Base-by-base conservation (phyloP, 2,113 vertebrate species). In the Aphyosemion australe region DNA sequence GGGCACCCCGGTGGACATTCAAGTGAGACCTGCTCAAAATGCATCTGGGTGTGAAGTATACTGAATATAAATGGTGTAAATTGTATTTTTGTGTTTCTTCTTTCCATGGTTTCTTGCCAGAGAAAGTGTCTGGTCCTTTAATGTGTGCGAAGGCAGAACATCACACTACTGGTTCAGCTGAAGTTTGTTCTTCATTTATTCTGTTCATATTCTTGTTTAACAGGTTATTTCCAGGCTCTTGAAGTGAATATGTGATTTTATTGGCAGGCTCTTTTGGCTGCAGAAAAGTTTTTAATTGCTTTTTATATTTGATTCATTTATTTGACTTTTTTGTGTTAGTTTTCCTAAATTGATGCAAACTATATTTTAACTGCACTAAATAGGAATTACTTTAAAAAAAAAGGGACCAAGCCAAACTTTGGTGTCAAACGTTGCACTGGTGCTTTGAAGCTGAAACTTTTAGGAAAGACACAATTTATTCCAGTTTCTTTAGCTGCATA, bases 1-100 rank as follows among this genome's bases (percentile, higher is more conserved):
- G 51, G 66, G 69, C 67, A 69, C 56, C 20, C 66, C 68, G 64
- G 54, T 9, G 1, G 50, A 42, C 55, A 54, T 65, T 60, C 47
- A 55, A 39, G 53, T 12, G 34, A 16, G 12, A 39, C 4, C 16
- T 20, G 8, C 42, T 18, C 42, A 10, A 58, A 42, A 42, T 43
- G 19, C 50, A 56, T 19, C 20, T 34, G 34, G 39, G 48, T 32
- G 0, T 8, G 15, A 20, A 58, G 12, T 2, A 42, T 18, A 5
- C 12, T 34, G 20, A 13, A 46, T 46, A 7, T 16, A 16, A 39
- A 39, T 39, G 37, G 3, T 26, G 26, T 26, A 4, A 6, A 5
- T 39, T 39, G 37, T 47, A 18, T 7, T 47, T 47, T n/a, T 47
- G 6, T n/a, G 6, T 47, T 18, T 46, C 9, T 47, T 18, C 16